Conservation (phyloP, 2,888 invertebrate genomes). For the Nebria brevicollis region DNA sequence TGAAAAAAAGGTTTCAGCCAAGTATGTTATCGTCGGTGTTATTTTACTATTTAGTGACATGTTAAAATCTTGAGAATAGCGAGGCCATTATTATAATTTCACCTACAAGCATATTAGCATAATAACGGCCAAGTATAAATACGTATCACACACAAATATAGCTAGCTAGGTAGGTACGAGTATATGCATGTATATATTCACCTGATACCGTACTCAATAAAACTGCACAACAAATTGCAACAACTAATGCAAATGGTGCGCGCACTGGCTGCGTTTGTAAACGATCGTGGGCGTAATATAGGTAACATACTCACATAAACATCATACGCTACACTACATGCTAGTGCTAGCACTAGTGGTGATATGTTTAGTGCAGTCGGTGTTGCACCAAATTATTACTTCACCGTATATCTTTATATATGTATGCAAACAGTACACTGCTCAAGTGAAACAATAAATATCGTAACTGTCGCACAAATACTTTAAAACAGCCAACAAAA, state of each 20-base stretch:
- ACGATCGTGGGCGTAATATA: constrained; percentile 34
- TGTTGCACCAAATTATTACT: constrained; percentile 6
- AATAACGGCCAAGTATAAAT: constrained; percentile 38
- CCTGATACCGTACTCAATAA: constrained; percentile 42
- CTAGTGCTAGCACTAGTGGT: constrained; percentile 10
- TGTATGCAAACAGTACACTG: too few species aligned
- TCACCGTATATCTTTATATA: neutral
- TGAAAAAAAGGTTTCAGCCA: neutral
- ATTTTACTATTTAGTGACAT: constrained; percentile 25
- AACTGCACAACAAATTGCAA: constrained; percentile 42
- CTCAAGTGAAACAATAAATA: too few species aligned
- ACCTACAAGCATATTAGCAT: constrained; percentile 43
- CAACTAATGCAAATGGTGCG: constrained; percentile 41
- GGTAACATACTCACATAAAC: constrained; percentile 18
- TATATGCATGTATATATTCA: constrained; percentile 13
- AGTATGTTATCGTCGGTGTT: neutral
- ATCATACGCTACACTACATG: constrained; percentile 15
- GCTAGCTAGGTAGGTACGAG: neutral
- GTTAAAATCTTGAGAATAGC: constrained; percentile 34
- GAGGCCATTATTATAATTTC: constrained; percentile 42
- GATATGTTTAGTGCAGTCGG: constrained; percentile 19
- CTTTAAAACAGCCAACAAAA: too few species aligned
- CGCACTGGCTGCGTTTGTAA: constrained; percentile 16
- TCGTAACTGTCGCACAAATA: too few species aligned
- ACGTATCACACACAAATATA: constrained; percentile 33